Conservation (phyloP, 2,797 vertebrate genomes). For the Urocyon cinereoargenteus region DNA sequence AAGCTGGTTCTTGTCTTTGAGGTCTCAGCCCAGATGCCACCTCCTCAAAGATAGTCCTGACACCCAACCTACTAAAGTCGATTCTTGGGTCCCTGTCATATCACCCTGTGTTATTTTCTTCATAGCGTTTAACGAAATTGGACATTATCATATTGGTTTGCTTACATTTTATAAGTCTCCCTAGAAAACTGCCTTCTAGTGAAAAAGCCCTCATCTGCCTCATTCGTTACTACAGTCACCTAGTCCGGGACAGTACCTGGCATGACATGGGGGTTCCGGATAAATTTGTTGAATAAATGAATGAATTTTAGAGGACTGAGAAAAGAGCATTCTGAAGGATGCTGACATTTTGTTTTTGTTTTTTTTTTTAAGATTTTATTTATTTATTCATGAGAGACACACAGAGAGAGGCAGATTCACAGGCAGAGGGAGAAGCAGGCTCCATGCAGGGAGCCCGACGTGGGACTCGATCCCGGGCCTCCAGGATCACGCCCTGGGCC, state of each 20-base stretch:
- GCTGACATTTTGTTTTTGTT: not conserved
- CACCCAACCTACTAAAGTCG: not conserved
- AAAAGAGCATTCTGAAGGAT: not conserved
- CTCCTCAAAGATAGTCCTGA: not conserved
- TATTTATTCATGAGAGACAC: no score
- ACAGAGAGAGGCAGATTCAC: no score
- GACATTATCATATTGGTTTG: not conserved
- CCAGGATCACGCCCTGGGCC: no score
- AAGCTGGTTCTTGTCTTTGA: not conserved
- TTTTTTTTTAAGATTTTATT: no score
- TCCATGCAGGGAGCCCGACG: no score
- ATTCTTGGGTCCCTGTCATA: not conserved
- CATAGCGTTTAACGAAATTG: not conserved
- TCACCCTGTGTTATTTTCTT: not conserved
- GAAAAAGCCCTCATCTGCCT: not conserved
- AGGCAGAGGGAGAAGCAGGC: no score
- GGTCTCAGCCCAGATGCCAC: not conserved
- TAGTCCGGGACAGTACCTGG: not conserved
- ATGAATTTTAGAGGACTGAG: not conserved
- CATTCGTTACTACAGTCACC: not conserved
- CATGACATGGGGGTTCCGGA: not conserved
- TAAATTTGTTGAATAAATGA: slow-evolving; percentile 10
- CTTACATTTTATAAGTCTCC: not conserved
- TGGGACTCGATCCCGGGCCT: no score
- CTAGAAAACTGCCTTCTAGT: not conserved